These are phyloP conservation scores for Acrobasis consociella DNA, from an alignment of 2,888 invertebrate species.

Conservation along the genomic window DNA sequence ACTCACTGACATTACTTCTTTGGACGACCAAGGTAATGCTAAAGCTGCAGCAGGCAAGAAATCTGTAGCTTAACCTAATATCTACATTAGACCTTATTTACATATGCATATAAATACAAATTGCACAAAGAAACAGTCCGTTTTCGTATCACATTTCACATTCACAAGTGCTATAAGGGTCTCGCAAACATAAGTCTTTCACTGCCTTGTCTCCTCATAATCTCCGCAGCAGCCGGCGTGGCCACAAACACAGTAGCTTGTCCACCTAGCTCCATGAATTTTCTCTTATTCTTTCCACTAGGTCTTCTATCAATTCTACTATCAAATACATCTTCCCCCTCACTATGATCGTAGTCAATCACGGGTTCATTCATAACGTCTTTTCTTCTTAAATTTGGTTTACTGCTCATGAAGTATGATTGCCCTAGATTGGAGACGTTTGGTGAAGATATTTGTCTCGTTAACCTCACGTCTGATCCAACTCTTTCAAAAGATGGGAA, in stretches of 20 bases:
- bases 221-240: conserved; percentile 70
- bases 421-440: conserved; percentile 61
- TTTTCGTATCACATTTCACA: conserved; percentile 27
- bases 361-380: conserved; percentile 69
- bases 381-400: conserved; percentile 61
- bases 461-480: conserved; percentile 50
- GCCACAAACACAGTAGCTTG: conserved; percentile 72
- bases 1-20: conserved; percentile 48
- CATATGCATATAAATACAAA: conserved; percentile 29
- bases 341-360: conserved; percentile 77
- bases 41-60: conserved; percentile 43
- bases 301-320: conserved; percentile 62
- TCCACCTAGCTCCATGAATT: conserved; percentile 68
- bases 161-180: conserved; percentile 50
- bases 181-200: conserved; percentile 73
- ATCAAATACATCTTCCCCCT: conserved; percentile 73
- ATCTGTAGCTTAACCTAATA: conserved; percentile 26
- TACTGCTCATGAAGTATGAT: conserved; percentile 63
- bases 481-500: conserved; percentile 65
- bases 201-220: conserved; percentile 73
- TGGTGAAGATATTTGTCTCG: conserved; percentile 67
- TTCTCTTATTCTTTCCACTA: conserved; percentile 56
- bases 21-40: conserved; percentile 42
- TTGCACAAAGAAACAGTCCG: conserved; percentile 37
- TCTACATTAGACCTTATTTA: conserved; percentile 34